Percentiles rank a stretch among this genome's conserved stretches.
Evolutionary conservation across 1,140 invertebrate species (phyloP).

Genomic region (Penaeus japonicus): DNA sequence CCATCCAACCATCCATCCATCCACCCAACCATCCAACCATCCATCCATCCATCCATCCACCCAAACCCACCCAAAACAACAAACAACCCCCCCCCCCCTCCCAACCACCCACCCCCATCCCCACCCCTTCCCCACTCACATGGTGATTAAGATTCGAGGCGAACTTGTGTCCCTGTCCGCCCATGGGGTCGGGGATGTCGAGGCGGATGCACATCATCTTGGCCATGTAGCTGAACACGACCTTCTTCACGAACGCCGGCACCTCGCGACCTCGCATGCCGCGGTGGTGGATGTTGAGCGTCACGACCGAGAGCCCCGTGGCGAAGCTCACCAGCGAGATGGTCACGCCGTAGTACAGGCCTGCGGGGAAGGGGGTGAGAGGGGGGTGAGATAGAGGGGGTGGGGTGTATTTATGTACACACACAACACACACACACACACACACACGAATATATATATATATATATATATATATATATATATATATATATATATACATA

Average conservation of each 20-base stretch:
- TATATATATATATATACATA: neutral
- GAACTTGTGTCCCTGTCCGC: conserved; percentile 38
- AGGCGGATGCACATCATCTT: conserved; percentile 67
- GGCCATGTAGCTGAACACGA: conserved; percentile 69
- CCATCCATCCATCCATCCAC: too few species aligned
- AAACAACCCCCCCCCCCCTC: neutral
- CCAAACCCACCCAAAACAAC: neutral
- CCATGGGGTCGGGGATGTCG: conserved; percentile 62
- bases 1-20: too few species aligned
- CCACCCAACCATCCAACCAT: too few species aligned
- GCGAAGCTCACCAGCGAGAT: conserved; percentile 73
- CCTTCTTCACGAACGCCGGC: conserved; percentile 66
- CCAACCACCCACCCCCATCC: neutral
- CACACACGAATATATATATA: too few species aligned
- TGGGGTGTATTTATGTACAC: neutral
- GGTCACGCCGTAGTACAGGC: conserved; percentile 72
- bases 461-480: neutral
- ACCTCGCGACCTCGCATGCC: conserved; percentile 68
- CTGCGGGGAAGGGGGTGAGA: conserved; percentile 60
- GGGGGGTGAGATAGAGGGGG: neutral
- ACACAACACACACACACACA: too few species aligned
- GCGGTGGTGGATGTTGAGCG: conserved; percentile 71
- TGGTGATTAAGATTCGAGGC: neutral
- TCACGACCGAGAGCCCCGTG: conserved; percentile 69
- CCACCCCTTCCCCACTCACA: neutral